These are phyloP conservation scores for Elephantulus edwardii DNA, from an alignment of 2,113 vertebrate species.

Conservation along the genomic window DNA sequence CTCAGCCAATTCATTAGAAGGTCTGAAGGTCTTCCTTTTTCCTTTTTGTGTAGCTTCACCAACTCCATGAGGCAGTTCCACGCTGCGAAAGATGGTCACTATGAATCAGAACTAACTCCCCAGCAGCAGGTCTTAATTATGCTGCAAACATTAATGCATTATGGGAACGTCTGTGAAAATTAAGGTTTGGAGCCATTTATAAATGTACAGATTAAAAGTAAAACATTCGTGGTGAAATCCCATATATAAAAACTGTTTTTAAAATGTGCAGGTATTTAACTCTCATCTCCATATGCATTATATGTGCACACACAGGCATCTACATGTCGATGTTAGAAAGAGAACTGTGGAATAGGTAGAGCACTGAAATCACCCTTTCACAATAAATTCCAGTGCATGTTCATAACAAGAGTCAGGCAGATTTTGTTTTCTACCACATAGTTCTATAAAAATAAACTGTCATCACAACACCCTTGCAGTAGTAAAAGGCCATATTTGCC, in stretches of 20 bases:
- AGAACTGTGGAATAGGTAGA: neutral
- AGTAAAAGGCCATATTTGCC: conserved; percentile 85
- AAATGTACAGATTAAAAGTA: neutral
- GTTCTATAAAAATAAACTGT: conserved; percentile 85
- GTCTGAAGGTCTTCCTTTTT: too few species aligned
- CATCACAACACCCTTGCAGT: conserved; percentile 83
- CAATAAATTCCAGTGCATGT: conserved; percentile 71
- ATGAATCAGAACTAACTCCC: neutral
- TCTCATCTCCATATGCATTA: neutral
- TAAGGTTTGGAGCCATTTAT: neutral
- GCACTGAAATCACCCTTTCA: conserved; percentile 51
- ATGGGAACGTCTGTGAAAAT: neutral
- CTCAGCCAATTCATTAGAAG: too few species aligned
- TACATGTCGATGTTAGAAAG: neutral
- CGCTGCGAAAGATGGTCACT: neutral
- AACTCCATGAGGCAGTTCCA: neutral
- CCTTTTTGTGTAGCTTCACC: too few species aligned
- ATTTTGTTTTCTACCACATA: conserved; percentile 82
- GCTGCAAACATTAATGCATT: conserved; percentile 37
- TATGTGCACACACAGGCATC: neutral
- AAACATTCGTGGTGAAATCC: neutral
- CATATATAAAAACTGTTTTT: neutral
- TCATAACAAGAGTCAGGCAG: conserved; percentile 72
- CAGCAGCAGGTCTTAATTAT: neutral
- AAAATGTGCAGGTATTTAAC: neutral